Percentiles rank a stretch among this genome's conserved stretches.
phyloP scores from a whole-genome alignment of 2,888 invertebrate species.

The Uropetala carovei region DNA sequence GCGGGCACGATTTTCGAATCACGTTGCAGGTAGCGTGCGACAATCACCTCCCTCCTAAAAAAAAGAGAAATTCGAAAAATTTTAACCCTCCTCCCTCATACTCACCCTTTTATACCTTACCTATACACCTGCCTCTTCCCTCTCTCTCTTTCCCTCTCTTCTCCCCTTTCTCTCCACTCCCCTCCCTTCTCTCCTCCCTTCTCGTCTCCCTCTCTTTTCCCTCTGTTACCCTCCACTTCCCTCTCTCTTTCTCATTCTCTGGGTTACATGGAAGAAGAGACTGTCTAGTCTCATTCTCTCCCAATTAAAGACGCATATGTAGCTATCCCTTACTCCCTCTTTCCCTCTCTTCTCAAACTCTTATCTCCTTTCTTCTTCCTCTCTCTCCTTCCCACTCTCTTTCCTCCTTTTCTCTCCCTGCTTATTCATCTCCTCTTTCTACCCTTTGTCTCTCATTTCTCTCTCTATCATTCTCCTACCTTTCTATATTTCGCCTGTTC shows the following conservation, averaged over 20 bases:
- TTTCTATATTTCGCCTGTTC: not conserved
- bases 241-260: not conserved
- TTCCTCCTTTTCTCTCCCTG: not conserved
- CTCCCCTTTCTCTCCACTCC: not conserved
- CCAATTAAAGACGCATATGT: too few species aligned
- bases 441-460: too few species aligned
- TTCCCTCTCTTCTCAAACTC: not conserved
- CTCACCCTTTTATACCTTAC: too few species aligned
- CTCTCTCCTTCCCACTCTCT: not conserved
- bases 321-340: too few species aligned
- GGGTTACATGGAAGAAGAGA: not conserved
- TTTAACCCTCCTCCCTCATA: too few species aligned
- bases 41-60: not conserved
- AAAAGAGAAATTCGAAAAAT: too few species aligned
- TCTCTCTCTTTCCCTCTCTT: not conserved
- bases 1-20: conserved; percentile 24
- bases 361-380: not conserved
- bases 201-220: too few species aligned
- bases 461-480: too few species aligned
- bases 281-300: too few species aligned
- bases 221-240: too few species aligned
- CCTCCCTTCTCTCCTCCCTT: not conserved
- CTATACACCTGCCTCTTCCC: too few species aligned
- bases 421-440: not conserved
- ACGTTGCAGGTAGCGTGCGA: conserved; percentile 21